Evolutionary conservation across 2,888 invertebrate species (phyloP), one percentile per base, ranked within the genome.

Genomic region (Ecliptopera silaceata): DNA sequence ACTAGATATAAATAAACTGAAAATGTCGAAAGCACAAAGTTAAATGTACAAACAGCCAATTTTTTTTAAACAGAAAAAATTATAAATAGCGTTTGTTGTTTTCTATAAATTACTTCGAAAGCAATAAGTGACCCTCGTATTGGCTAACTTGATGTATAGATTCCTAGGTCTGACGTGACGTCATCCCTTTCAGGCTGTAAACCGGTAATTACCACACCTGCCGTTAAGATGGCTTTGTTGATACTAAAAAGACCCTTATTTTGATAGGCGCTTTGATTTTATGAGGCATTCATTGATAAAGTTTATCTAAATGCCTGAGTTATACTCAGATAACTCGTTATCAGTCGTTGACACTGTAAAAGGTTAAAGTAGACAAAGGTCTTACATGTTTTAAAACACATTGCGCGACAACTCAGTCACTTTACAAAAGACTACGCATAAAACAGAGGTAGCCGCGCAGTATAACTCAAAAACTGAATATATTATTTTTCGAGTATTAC

Each of bases 141-240:
- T n/a, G 13, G 34, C 13, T 34, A 5, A 12, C 32, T 4, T 5
- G 32, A 4, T 12, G 4, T 4, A 32, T 12, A 34, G 34, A 34
- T 2, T 26, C 36, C 42, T 47, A 44, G 22, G 50, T 42, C 53
- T 47, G 55, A 43, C 45, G 56, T 50, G 58, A 52, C 42, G 18
- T 39, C 4, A 11, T 12, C 20, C 26, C 15, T 44, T 20, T 45
- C 38, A 26, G 12, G 18, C 54, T 29, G 42, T 54, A 54, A 54
- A 54, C 41, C 10, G 17, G n/a, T 54, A 54, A 53, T 54, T 47
- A 48, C 47, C 36, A 17, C 43, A 54, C 34, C 46, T 52, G 41
- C 36, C 26, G 13, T 44, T 29, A 51, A 44, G 5, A 17, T 44
- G 39, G 17, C 39, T 39, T 52, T 45, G 44, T 45, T 45, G 44